A percentile compares a stretch with the other conserved stretches of the same genome.
phyloP scores from a whole-genome alignment of 2,113 vertebrate genomes.

The Eupsittula cactorum region DNA sequence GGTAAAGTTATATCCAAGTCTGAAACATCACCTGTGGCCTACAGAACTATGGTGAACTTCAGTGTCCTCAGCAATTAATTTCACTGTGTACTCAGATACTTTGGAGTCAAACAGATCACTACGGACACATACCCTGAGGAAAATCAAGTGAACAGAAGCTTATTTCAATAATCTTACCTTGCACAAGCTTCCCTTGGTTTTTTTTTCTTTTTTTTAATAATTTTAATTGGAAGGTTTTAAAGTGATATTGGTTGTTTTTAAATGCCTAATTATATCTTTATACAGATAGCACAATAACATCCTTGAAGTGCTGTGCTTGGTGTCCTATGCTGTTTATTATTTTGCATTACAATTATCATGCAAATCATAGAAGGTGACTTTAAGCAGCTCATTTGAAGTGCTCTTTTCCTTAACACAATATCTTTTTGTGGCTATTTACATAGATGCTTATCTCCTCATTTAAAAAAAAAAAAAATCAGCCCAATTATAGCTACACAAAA shows the following conservation, averaged over 20 bases:
- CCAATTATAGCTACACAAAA: slow-evolving; percentile 75
- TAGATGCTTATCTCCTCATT: slow-evolving; percentile 67
- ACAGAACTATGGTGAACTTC: neutral
- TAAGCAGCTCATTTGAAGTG: slow-evolving; percentile 72
- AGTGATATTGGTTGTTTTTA: slow-evolving; percentile 69
- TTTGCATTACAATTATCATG: slow-evolving; percentile 74
- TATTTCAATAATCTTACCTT: slow-evolving; percentile 66
- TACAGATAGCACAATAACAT: slow-evolving; percentile 68
- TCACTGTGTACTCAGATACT: neutral
- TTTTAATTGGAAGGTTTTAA: slow-evolving; percentile 71
- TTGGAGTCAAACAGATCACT: slow-evolving; percentile 40
- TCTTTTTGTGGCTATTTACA: slow-evolving; percentile 72
- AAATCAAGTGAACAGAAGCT: slow-evolving; percentile 44
- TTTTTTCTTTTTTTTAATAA: neutral
- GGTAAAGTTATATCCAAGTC: accelerated
- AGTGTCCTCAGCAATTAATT: neutral
- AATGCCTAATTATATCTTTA: slow-evolving; percentile 74
- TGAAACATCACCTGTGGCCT: neutral
- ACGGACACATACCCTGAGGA: neutral
- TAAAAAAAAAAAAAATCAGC: slow-evolving; percentile 70
- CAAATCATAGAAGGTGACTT: slow-evolving; percentile 76
- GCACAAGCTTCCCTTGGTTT: neutral
- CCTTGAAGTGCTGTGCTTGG: slow-evolving; percentile 39
- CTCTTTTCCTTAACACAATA: slow-evolving; percentile 61
- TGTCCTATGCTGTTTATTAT: slow-evolving; percentile 69